Conservation (phyloP, 2,888 invertebrate genomes). For the Caenorhabditis japonica region DNA sequence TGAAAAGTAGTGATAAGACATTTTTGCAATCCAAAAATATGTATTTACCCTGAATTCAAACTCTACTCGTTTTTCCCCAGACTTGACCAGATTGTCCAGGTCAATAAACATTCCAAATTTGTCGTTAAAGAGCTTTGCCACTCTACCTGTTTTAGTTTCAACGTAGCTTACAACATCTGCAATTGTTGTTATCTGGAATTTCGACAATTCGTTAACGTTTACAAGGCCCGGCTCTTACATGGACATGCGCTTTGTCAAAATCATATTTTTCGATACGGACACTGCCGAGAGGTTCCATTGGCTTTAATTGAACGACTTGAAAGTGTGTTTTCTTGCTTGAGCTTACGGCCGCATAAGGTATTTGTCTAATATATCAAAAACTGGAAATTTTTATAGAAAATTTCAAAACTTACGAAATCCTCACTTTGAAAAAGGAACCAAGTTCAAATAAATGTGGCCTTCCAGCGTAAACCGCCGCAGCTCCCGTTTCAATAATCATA, state of each 20-base stretch:
- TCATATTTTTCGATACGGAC: not conserved
- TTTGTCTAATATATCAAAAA: slow-evolving; percentile 1
- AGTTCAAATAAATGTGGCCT: not conserved
- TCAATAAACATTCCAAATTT: slow-evolving; percentile 33
- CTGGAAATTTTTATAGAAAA: not conserved
- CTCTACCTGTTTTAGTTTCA: not conserved
- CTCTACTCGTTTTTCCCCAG: not conserved
- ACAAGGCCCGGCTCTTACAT: not conserved
- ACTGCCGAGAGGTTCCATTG: slow-evolving; percentile 1
- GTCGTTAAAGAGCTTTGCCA: slow-evolving; percentile 13
- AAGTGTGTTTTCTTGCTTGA: slow-evolving; percentile 19
- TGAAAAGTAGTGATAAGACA: not conserved
- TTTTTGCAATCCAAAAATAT: not conserved
- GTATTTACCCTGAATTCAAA: slow-evolving; percentile 38
- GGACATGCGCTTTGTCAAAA: not conserved
- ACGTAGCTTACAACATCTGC: not conserved
- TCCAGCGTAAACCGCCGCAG: slow-evolving; percentile 4
- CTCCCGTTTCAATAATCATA: slow-evolving; percentile 20
- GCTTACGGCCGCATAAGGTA: not conserved
- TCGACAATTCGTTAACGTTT: not conserved
- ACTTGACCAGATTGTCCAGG: not conserved
- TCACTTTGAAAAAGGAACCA: slow-evolving; percentile 13
- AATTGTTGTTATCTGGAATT: slow-evolving; percentile 16
- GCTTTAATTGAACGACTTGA: not conserved
- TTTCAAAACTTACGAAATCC: slow-evolving; percentile 12